These are phyloP conservation scores for Crocidura indochinensis DNA, from an alignment of 2,797 vertebrate species.

Conservation along the genomic window DNA sequence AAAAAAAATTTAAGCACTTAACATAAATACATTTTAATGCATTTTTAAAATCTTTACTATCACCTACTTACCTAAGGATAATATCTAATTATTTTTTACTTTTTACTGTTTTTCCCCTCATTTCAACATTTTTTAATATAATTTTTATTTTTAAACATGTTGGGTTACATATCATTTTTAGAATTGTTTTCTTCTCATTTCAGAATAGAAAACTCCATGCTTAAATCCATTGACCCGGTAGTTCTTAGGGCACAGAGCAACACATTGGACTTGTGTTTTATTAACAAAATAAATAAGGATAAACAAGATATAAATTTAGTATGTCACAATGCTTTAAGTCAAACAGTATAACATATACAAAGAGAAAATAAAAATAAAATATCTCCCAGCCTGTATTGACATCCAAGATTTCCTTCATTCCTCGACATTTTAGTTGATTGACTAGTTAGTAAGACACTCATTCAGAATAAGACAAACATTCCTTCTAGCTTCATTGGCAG, in stretches of 20 bases:
- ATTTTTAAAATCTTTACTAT: conserved; percentile 4
- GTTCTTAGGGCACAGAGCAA: conserved; percentile 6
- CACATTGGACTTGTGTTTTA: conserved; percentile 10
- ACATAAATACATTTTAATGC: neutral
- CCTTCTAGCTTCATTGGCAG: conserved; percentile 20
- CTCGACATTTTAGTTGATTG: too few species aligned
- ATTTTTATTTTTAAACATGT: too few species aligned
- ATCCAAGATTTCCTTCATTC: neutral
- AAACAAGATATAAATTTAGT: conserved; percentile 14
- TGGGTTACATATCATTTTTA: too few species aligned
- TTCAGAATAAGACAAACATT: neutral
- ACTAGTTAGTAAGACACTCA: too few species aligned
- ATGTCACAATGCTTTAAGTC: neutral
- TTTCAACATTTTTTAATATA: too few species aligned
- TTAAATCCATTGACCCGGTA: neutral
- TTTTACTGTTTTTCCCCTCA: conserved; percentile 1
- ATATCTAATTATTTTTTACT: neutral
- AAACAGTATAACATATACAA: conserved; percentile 3
- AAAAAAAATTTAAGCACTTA: conserved; percentile 39
- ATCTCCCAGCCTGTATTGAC: neutral
- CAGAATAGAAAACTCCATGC: neutral
- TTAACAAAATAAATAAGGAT: conserved; percentile 38
- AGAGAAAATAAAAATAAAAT: neutral
- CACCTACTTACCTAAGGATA: conserved; percentile 12
- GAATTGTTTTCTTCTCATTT: conserved; percentile 52